Percentiles rank a stretch among this genome's conserved stretches.
Evolutionary conservation across 2,888 invertebrate species (phyloP).

Genomic region (Thereva nobilitata): DNA sequence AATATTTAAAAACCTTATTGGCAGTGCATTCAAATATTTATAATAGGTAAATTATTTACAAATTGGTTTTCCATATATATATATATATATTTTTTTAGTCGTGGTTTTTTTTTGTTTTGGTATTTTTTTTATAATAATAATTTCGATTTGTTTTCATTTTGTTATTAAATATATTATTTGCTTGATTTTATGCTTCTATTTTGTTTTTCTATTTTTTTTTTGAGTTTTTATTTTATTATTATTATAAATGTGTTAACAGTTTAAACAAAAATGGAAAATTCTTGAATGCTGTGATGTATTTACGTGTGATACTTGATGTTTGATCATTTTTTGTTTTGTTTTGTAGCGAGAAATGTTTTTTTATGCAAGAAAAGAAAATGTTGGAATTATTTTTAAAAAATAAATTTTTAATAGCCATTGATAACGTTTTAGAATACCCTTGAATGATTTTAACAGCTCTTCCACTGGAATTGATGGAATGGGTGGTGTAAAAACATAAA

Average conservation of each 20-base stretch:
- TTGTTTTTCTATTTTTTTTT: not conserved
- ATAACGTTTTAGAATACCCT: no score
- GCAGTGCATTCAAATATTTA: constrained; percentile 47
- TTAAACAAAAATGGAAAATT: constrained; percentile 32
- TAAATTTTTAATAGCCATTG: no score
- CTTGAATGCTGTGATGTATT: constrained; percentile 14
- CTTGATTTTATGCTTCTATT: no score
- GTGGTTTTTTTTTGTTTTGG: constrained; percentile 29
- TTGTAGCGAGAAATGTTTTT: not conserved
- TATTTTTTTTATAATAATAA: constrained; percentile 34
- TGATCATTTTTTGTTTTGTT: constrained; percentile 7
- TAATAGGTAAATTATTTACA: constrained; percentile 44
- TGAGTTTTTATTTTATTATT: constrained; percentile 5
- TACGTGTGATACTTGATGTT: not conserved
- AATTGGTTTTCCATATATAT: constrained; percentile 13
- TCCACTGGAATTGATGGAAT: no score
- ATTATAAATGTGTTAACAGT: constrained; percentile 24
- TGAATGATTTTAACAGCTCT: no score
- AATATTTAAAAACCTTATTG: constrained; percentile 48
- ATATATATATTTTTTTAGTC: constrained; percentile 38
- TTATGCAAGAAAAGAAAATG: no score
- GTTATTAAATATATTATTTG: no score
- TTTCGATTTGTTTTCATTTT: constrained; percentile 12
- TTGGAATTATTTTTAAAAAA: no score
- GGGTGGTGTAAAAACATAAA: no score